Conservation (phyloP, 2,888 invertebrate genomes). For the Gandaritis pyraliata region DNA sequence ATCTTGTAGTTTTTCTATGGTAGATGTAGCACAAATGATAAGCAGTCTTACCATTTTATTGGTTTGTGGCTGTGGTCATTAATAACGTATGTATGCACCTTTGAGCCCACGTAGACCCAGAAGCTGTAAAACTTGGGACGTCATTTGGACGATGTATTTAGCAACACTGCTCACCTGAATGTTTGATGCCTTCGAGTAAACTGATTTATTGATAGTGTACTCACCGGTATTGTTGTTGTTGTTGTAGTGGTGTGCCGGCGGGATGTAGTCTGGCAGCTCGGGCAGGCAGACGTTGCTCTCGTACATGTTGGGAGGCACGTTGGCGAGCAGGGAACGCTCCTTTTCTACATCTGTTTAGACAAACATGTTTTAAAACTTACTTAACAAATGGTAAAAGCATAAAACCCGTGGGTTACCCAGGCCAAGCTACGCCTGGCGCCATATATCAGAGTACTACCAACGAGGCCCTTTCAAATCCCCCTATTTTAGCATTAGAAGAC, state of each 20-base stretch:
- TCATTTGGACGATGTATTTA: too few species aligned
- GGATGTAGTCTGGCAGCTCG: conserved; percentile 89
- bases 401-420: too few species aligned
- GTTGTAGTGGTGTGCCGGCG: conserved; percentile 84
- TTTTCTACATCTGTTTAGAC: conserved; percentile 88
- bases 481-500: too few species aligned
- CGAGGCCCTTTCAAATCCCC: too few species aligned
- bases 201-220: conserved; percentile 46
- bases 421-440: too few species aligned
- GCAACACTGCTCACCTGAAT: too few species aligned
- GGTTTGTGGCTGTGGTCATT: background rate
- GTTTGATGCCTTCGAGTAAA: too few species aligned
- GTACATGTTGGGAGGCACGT: conserved; percentile 90
- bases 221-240: conserved; percentile 83
- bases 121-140: too few species aligned
- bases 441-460: too few species aligned
- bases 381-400: too few species aligned
- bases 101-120: too few species aligned
- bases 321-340: conserved; percentile 89
- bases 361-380: background rate
- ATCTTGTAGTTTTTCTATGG: conserved; percentile 14
- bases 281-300: conserved; percentile 92
- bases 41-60: conserved; percentile 11
- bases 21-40: conserved; percentile 21
- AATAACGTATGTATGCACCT: too few species aligned